Conservation (phyloP, 1,140 invertebrate genomes). For the Eumaeus atala region DNA sequence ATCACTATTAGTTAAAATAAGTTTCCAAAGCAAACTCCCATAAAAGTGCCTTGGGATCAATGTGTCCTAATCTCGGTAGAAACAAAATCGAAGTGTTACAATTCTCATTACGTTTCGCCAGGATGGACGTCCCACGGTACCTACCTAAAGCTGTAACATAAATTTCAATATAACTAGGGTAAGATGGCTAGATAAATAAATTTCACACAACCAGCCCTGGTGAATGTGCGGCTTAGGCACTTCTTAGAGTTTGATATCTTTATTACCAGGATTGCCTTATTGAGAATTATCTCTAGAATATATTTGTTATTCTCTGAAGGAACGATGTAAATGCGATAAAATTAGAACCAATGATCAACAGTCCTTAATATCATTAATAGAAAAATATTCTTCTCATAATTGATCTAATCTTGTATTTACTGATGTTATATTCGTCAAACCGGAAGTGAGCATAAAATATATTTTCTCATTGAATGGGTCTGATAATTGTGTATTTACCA, state of each 20-base stretch:
- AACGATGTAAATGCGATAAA: too few relatives aligned
- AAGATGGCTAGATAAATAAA: conserved; percentile 59
- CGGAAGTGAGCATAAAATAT: too few relatives aligned
- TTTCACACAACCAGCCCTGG: conserved; percentile 52
- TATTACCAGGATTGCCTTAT: too few relatives aligned
- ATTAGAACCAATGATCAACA: too few relatives aligned
- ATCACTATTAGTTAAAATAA: background rate
- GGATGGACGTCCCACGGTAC: conserved; percentile 32
- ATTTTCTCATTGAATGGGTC: too few relatives aligned
- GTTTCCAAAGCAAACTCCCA: conserved; percentile 1
- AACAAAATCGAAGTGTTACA: conserved; percentile 12
- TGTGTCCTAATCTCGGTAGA: conserved; percentile 1
- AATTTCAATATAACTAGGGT: conserved; percentile 60
- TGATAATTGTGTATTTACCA: too few relatives aligned
- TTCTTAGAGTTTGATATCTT: background rate
- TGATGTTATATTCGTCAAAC: too few relatives aligned
- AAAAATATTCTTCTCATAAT: too few relatives aligned
- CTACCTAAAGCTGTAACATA: conserved; percentile 50
- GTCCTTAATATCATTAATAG: too few relatives aligned
- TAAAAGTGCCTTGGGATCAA: conserved; percentile 6
- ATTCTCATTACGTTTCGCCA: conserved; percentile 58
- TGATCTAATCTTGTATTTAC: too few relatives aligned
- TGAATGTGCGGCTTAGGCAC: conserved; percentile 21
- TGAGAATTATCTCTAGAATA: too few relatives aligned
- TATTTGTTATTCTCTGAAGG: too few relatives aligned